A percentile compares a stretch with the other conserved stretches of the same genome.
Conservation (phyloP, 2,113 vertebrate genomes). For the Melanostigma gelatinosum region DNA sequence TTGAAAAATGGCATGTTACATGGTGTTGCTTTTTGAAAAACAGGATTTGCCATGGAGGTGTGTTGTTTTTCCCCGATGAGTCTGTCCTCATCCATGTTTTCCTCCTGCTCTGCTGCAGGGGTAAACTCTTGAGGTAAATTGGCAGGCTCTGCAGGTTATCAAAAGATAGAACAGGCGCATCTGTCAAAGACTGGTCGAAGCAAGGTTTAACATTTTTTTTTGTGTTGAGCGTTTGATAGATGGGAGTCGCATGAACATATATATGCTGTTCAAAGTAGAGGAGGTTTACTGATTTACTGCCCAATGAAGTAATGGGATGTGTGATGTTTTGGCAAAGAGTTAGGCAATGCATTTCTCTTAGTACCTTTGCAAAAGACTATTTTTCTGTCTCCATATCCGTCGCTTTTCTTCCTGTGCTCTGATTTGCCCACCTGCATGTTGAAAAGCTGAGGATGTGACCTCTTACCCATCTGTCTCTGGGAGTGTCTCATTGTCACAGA, state of each 20-base stretch:
- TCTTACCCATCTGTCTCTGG: conserved; percentile 37
- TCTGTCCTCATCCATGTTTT: background rate
- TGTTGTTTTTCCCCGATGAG: background rate
- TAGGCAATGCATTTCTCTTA: conserved; percentile 11
- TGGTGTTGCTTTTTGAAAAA: background rate
- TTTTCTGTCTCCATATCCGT: conserved; percentile 27
- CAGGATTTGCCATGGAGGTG: background rate
- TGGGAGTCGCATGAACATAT: conserved; percentile 38
- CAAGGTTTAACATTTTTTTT: conserved; percentile 30
- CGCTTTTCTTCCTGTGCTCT: conserved; percentile 8
- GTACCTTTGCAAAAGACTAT: conserved; percentile 12
- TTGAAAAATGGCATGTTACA: background rate
- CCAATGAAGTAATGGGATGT: conserved; percentile 27
- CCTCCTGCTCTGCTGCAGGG: conserved; percentile 19
- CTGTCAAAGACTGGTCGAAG: conserved; percentile 39
- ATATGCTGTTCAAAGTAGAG: conserved; percentile 44
- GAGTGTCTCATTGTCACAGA: conserved; percentile 32
- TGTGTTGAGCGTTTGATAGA: conserved; percentile 25
- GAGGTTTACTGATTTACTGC: conserved; percentile 44
- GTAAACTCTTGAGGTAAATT: conserved; percentile 48
- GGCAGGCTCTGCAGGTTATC: conserved; percentile 32
- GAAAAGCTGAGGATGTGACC: conserved; percentile 43
- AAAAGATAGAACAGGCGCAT: conserved; percentile 42
- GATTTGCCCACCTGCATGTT: conserved; percentile 36
- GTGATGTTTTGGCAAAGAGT: conserved; percentile 38